Percentiles rank a stretch among this genome's conserved stretches.
These are phyloP conservation scores for Strix aluco DNA, from an alignment of 2,113 vertebrate species.

Conservation along the genomic window DNA sequence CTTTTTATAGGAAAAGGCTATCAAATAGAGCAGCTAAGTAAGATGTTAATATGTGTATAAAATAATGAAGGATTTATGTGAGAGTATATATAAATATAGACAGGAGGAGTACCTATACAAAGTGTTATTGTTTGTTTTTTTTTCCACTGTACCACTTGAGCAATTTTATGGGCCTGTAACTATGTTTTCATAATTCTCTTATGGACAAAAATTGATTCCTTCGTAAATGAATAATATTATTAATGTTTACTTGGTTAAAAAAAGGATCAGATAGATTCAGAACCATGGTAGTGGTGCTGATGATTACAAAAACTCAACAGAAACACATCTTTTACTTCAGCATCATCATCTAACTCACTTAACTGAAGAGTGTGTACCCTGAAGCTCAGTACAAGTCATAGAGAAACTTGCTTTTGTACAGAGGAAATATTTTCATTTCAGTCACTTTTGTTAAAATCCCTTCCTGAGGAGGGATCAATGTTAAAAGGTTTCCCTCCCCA, in stretches of 20 bases:
- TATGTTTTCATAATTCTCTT: not conserved
- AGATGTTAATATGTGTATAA: not conserved
- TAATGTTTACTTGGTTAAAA: not conserved
- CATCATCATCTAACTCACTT: not conserved
- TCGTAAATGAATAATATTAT: not conserved
- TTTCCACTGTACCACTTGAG: not conserved
- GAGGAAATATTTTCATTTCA: not conserved
- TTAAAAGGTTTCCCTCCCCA: not conserved
- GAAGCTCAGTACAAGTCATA: not conserved
- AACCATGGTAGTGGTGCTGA: not conserved
- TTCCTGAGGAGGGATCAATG: not conserved
- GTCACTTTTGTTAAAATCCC: not conserved
- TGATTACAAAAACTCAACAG: not conserved
- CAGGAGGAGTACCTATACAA: not conserved
- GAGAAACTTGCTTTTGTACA: not conserved
- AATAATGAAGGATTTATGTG: not conserved
- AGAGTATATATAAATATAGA: not conserved
- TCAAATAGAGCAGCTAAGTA: not conserved
- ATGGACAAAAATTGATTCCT: not conserved
- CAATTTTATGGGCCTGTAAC: not conserved
- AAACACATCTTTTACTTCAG: not conserved
- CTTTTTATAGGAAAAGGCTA: not conserved
- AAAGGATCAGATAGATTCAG: not conserved
- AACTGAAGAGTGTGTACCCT: not conserved
- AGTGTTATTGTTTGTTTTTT: not conserved